These are phyloP conservation scores for Diorhabda elongata DNA, from an alignment of 1,140 invertebrate species.

Conservation along the genomic window DNA sequence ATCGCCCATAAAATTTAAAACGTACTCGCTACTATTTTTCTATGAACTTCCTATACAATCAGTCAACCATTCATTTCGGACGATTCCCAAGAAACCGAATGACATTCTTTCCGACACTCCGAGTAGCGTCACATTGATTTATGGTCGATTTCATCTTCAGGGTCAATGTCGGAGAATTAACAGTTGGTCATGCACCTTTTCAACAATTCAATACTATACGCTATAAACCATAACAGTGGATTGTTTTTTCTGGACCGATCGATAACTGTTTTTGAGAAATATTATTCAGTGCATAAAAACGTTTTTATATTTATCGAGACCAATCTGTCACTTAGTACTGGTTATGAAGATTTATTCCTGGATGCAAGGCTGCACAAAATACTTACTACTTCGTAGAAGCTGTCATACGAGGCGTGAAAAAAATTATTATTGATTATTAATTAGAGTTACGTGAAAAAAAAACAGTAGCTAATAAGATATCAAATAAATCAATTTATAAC, in stretches of 20 bases:
- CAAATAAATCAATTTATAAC: too few relatives aligned
- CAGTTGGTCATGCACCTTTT: slow-evolving; percentile 1
- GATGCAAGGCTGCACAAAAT: too few relatives aligned
- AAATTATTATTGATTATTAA: too few relatives aligned
- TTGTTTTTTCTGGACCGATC: background rate
- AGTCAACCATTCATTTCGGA: background rate
- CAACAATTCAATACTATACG: background rate
- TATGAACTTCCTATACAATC: background rate
- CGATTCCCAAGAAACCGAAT: background rate
- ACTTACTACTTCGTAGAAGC: too few relatives aligned
- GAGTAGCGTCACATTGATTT: background rate
- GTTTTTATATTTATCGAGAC: background rate
- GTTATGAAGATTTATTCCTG: background rate
- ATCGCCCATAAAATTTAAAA: too few relatives aligned
- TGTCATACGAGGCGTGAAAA: too few relatives aligned
- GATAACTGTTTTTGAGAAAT: background rate
- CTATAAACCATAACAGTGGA: background rate
- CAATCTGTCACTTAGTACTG: background rate
- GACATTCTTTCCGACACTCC: slow-evolving; percentile 1
- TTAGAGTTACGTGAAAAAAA: too few relatives aligned
- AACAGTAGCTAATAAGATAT: too few relatives aligned
- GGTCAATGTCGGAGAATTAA: background rate
- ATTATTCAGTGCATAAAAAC: background rate
- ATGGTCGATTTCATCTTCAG: background rate
- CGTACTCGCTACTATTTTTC: background rate